phyloP scores from a whole-genome alignment of 2,888 invertebrate genomes.

The Rhorus exstirpatorius region DNA sequence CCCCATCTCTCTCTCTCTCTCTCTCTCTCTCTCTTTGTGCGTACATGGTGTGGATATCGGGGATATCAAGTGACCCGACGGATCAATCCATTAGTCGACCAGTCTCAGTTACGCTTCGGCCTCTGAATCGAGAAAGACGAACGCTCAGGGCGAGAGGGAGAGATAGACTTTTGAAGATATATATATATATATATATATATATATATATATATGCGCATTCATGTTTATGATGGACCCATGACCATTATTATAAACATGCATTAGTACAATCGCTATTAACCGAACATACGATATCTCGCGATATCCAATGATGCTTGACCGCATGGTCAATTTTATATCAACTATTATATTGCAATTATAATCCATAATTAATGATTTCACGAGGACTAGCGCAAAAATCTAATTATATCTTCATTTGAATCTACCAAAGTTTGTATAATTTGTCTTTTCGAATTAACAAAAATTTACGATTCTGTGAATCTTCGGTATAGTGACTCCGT shows the following conservation, averaged over 20 bases:
- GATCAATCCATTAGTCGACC: constrained; percentile 82
- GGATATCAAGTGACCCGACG: constrained; percentile 77
- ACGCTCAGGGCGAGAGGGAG: neutral
- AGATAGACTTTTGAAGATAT: constrained; percentile 10
- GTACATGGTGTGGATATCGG: constrained; percentile 77
- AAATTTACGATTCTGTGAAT: too few species aligned
- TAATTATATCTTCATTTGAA: too few species aligned
- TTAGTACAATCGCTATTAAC: neutral
- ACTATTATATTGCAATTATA: neutral
- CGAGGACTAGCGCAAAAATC: too few species aligned
- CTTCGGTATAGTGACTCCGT: too few species aligned
- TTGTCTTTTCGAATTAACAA: too few species aligned
- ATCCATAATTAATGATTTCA: too few species aligned
- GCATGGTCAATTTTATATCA: neutral
- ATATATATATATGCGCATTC: constrained; percentile 7
- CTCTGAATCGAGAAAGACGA: constrained; percentile 70
- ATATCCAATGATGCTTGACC: neutral
- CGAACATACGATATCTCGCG: neutral
- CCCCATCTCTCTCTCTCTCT: constrained; percentile 18
- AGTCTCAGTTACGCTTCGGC: constrained; percentile 77
- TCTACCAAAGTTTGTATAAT: too few species aligned
- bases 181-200: constrained; percentile 12
- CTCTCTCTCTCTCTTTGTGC: constrained; percentile 58
- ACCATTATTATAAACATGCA: constrained; percentile 4
- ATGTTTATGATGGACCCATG: constrained; percentile 8